These are phyloP conservation scores for Python bivittatus DNA, from an alignment of 2,113 vertebrate genomes.

Conservation along the genomic window DNA sequence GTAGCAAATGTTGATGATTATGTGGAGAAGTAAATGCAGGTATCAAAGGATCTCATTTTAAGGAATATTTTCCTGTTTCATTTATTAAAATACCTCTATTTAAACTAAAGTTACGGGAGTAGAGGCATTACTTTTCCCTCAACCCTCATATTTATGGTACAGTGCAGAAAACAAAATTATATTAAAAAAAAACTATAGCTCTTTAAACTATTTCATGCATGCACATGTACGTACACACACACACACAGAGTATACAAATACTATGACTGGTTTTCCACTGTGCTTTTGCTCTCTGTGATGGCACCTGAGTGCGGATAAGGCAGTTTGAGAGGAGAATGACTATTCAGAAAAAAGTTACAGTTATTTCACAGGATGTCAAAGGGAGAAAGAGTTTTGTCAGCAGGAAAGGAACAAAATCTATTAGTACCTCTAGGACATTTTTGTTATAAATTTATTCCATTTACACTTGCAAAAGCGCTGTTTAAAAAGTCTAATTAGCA, in stretches of 20 bases:
- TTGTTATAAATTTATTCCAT: slow-evolving; percentile 57
- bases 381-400: slow-evolving; percentile 41
- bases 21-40: neutral
- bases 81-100: neutral
- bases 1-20: neutral
- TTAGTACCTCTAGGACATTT: slow-evolving; percentile 40
- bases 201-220: neutral
- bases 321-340: slow-evolving; percentile 38
- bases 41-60: neutral
- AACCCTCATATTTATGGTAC: neutral
- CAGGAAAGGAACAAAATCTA: slow-evolving; percentile 45
- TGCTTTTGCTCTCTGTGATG: slow-evolving; percentile 8
- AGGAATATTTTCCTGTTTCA: neutral
- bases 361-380: slow-evolving; percentile 19
- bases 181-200: neutral
- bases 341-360: slow-evolving; percentile 25
- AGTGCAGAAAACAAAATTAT: neutral
- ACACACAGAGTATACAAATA: neutral
- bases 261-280: slow-evolving; percentile 4
- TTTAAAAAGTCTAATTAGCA: slow-evolving; percentile 60
- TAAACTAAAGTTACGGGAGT: neutral
- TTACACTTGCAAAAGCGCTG: slow-evolving; percentile 55
- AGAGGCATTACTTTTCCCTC: neutral
- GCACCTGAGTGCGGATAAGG: slow-evolving; percentile 17
- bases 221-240: neutral